Evolutionary conservation across 2,888 invertebrate species (phyloP), one percentile per base, ranked within the genome.

Genomic region (Gandaritis pyraliata): DNA sequence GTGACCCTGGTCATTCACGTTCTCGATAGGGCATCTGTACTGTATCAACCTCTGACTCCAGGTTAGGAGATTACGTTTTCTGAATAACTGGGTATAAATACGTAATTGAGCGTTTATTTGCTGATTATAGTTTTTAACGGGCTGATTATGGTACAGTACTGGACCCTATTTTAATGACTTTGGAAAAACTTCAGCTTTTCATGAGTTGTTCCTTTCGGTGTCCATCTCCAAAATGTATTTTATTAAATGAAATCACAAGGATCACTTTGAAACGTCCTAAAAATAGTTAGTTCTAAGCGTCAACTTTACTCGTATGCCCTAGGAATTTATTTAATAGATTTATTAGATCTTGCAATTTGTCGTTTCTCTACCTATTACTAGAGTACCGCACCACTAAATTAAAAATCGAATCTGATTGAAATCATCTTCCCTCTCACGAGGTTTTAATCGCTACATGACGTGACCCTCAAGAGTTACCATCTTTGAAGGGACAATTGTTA

Each of bases 41-140:
- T 70, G 74, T 74, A 70, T 60, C 73, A 76, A 78, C 76, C 76
- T 74, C 65, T 77, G 74, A 78, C 76, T 72, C 74, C 74, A 78
- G 77, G 71, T 71, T 73, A 65, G 39, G 68, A 74, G 73, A 78
- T 81, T 80, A 81, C 81, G 80, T 83, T 78, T 41, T 41, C 10
- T 54, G 50, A 41, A 49, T 58, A 23, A 49, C 53, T 53, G 11
- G 52, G 73, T 60, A 64, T 11, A 50, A 60, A 74, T 72, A 58
- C 47, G 33, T 52, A 49, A 74, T 68, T 30, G 30, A 49, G 33
- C 56, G 10, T 30, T 41, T 39, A 39, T 36, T 16, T 3, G 6
- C 18, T n/a, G 12, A 5, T 5, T 46, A 46, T 46, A 23, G 23
- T 0, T 29, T n/a, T 46, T 33, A 6, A 33, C 5, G 10, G 8